Evolutionary conservation across 2,888 invertebrate species (phyloP).

Genomic region (Minunthozetes semirufus): DNA sequence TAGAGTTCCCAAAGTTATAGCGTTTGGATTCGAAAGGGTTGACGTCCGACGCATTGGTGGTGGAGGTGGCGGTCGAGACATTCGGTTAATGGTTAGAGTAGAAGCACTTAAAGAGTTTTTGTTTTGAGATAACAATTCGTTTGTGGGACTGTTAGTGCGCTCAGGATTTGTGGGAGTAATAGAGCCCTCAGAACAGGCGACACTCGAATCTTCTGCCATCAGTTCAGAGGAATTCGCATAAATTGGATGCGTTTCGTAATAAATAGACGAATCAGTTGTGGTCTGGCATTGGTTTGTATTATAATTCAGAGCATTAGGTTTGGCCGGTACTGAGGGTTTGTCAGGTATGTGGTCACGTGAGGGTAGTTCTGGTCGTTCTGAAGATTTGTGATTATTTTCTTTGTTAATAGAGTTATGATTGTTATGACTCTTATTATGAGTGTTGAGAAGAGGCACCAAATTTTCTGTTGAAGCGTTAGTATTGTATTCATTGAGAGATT

Average conservation of each 20-base stretch:
- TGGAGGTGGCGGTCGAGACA: conserved; percentile 46
- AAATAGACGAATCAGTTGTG: background rate
- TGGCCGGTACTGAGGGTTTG: background rate
- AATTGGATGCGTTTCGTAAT: conserved; percentile 17
- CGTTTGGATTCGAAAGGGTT: conserved; percentile 44
- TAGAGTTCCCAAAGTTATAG: conserved; percentile 37
- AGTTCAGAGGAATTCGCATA: conserved; percentile 15
- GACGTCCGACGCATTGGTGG: conserved; percentile 48
- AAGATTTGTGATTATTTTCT: background rate
- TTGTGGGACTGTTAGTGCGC: background rate
- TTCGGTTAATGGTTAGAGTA: conserved; percentile 1
- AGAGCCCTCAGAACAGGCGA: conserved; percentile 36
- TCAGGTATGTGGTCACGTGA: background rate
- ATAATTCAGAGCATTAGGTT: background rate
- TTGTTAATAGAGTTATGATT: background rate
- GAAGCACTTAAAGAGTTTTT: conserved; percentile 15
- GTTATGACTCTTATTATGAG: background rate
- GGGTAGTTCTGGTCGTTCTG: background rate
- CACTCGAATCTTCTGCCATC: background rate
- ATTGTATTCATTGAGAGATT: background rate
- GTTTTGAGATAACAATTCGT: background rate
- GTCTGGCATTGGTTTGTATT: background rate
- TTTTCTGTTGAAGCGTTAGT: background rate
- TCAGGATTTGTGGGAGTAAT: conserved; percentile 36
- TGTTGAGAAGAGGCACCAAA: background rate